phyloP scores from a whole-genome alignment of 2,888 invertebrate species.

The Aphrophora alni region DNA sequence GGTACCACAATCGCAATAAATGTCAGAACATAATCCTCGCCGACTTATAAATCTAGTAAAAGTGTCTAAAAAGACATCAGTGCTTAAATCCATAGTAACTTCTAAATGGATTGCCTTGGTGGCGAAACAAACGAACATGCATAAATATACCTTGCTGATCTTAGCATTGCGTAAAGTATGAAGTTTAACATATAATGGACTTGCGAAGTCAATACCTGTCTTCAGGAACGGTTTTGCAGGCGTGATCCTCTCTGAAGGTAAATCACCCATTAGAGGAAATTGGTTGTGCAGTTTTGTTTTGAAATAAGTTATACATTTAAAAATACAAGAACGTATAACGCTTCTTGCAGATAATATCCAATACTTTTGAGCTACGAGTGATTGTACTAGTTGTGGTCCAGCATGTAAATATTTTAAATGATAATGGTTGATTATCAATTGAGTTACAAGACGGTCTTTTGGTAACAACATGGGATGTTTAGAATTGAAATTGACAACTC shows the following conservation, averaged over 20 bases:
- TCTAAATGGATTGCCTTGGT: slow-evolving; percentile 54
- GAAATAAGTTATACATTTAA: slow-evolving; percentile 44
- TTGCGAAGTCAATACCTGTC: slow-evolving; percentile 19
- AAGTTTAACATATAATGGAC: slow-evolving; percentile 30
- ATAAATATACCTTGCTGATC: slow-evolving; percentile 44
- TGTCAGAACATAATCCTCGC: slow-evolving; percentile 47
- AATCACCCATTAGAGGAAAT: slow-evolving; percentile 29
- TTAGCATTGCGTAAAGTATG: slow-evolving; percentile 17
- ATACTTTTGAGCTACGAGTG: slow-evolving; percentile 37
- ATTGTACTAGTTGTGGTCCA: slow-evolving; percentile 41
- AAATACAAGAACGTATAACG: slow-evolving; percentile 37
- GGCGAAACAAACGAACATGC: slow-evolving; percentile 52
- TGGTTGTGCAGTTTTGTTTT: slow-evolving; percentile 16
- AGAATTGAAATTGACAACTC: too few species aligned
- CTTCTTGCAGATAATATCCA: slow-evolving; percentile 44
- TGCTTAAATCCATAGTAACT: slow-evolving; percentile 50
- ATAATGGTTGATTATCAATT: neutral
- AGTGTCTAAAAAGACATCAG: slow-evolving; percentile 53
- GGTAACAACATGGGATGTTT: slow-evolving; percentile 11
- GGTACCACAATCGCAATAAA: slow-evolving; percentile 53
- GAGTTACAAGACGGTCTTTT: neutral
- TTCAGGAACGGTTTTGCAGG: slow-evolving; percentile 20
- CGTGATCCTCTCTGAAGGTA: slow-evolving; percentile 15
- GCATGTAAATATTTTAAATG: slow-evolving; percentile 42
- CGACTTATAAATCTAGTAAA: slow-evolving; percentile 52